Evolutionary conservation across 2,888 invertebrate species (phyloP).

Genomic region (Platynereis dumerilii): DNA sequence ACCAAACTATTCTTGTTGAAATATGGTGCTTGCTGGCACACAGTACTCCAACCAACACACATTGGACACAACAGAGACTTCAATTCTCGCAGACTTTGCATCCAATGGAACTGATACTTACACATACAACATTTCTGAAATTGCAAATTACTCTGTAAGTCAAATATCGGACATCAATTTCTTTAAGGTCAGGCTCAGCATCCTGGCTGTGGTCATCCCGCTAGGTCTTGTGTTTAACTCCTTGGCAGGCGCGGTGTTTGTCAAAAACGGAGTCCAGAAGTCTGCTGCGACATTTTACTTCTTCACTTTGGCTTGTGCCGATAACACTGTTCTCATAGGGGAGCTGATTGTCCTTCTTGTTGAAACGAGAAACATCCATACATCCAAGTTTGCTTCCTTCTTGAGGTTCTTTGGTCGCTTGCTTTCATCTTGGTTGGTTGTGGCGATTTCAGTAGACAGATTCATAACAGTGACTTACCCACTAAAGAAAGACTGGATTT

Average conservation of each 20-base stretch:
- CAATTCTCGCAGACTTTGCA: too few relatives aligned
- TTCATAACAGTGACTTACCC: conserved; percentile 20
- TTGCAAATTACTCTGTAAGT: too few relatives aligned
- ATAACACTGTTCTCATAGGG: conserved; percentile 13
- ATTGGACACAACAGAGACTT: too few relatives aligned
- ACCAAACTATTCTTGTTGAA: too few relatives aligned
- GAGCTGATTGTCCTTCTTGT: conserved; percentile 13
- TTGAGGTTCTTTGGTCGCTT: conserved; percentile 9
- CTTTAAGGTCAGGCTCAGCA: too few relatives aligned
- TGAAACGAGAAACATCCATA: conserved; percentile 9
- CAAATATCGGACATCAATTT: too few relatives aligned
- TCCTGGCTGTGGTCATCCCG: too few relatives aligned
- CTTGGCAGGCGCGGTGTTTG: conserved; percentile 14
- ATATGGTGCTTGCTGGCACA: too few relatives aligned
- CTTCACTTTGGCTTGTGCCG: conserved; percentile 19
- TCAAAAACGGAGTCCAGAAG: conserved; percentile 6
- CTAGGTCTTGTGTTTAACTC: conserved; percentile 14
- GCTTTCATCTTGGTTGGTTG: conserved; percentile 19
- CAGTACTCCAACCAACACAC: too few relatives aligned
- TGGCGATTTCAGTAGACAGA: conserved; percentile 18
- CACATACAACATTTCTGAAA: too few relatives aligned
- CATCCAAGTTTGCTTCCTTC: conserved; percentile 19
- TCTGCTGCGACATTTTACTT: conserved; percentile 19
- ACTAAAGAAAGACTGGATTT: conserved; percentile 8
- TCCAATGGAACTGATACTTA: too few relatives aligned